Evolutionary conservation across 2,797 vertebrate genomes (phyloP), one percentile per base, ranked within the genome.

Genomic region (Sebastes oblongus): DNA sequence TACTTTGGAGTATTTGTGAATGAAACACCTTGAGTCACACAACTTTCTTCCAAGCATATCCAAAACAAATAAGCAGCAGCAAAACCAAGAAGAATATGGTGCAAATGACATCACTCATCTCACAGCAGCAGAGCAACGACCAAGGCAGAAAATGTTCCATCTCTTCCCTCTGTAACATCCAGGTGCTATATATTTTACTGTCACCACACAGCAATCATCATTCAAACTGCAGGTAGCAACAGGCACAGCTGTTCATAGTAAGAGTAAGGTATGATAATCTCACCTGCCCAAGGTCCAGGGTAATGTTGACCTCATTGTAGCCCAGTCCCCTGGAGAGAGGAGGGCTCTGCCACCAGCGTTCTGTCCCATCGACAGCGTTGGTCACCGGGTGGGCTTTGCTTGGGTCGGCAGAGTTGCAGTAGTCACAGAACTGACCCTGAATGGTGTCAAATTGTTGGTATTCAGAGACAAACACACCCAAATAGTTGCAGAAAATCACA

Each of bases 331-430:
- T 92, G 30, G 98, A 99, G 9, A 99, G 96, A 75, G 98, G 97
- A 0, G 98, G 98, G 78, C 98, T 99, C 82, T 99, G 98, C 98
- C 98, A 99, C 98, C 98, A 99, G 13, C 94, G 92, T 74, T 99
- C 97, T 0, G 98, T 97, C 78, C 98, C 98, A 4, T 99, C 98
- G 1, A 99, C 94, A 8, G 97, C 97, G 0, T 96, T 95, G 78
- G 89, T 95, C 75, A 95, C 91, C 0, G 97, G 97, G 84, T 98
- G 97, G 55, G 97, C 97, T 93, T 95, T 97, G 86, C 86, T 94
- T 22, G 97, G 96, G 74, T 97, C 96, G 22, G 87, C 91, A 50
- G 97, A 92, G 79, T 96, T 93, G 93, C 98, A 99, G 65, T 96
- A 95, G 85, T 99, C 97, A 91, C 98, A 99, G 73, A 95, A 97